phyloP scores from a whole-genome alignment of 2,888 invertebrate species.

The Branchipolynoe longqiensis region DNA sequence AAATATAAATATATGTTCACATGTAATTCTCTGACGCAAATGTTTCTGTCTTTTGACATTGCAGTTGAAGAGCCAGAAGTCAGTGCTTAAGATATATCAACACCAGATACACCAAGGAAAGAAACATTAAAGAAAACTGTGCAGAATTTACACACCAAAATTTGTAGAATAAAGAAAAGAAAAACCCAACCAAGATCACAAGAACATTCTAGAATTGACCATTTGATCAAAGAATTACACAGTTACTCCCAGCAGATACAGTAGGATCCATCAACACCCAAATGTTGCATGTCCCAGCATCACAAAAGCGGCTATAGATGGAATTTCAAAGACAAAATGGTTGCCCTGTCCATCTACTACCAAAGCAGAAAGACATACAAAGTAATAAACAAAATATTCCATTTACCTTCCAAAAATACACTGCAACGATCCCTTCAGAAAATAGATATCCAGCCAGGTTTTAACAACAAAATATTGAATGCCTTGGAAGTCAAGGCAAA shows the following conservation, averaged over 20 bases:
- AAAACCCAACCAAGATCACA: background rate
- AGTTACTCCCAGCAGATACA: background rate
- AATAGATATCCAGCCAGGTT: background rate
- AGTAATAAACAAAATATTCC: background rate
- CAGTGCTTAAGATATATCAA: background rate
- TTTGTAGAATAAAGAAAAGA: background rate
- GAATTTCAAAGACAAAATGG: background rate
- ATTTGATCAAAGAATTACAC: background rate
- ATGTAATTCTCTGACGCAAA: background rate
- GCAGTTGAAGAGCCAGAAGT: background rate
- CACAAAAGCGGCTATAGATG: background rate
- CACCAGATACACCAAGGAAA: background rate
- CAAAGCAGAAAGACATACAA: background rate
- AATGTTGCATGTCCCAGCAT: background rate
- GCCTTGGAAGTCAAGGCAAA: background rate
- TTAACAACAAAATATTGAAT: background rate
- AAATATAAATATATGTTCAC: no score
- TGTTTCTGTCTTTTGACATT: background rate
- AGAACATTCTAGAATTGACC: background rate
- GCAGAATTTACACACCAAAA: background rate
- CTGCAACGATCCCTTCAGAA: background rate
- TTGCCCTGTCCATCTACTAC: background rate
- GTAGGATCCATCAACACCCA: background rate
- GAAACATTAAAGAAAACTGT: background rate
- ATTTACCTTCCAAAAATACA: background rate